Evolutionary conservation across 2,797 vertebrate genomes (phyloP).

Genomic region (Salarias fasciatus): DNA sequence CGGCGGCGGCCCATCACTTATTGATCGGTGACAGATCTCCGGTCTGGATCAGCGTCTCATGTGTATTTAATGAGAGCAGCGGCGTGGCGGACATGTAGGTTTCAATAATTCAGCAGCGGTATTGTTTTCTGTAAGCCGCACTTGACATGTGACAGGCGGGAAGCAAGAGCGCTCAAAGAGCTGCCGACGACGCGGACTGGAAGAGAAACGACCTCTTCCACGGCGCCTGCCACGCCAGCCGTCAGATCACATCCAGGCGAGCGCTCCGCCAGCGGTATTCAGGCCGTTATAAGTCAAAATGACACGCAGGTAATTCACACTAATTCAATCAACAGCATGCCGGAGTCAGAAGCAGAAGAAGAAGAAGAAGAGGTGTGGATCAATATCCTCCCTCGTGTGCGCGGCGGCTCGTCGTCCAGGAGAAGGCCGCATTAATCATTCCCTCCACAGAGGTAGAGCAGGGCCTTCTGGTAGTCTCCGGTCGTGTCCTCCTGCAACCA

Average conservation of each 20-base stretch:
- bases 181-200: background rate
- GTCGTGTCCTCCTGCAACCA: slow-evolving; percentile 89
- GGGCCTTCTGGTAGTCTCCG: slow-evolving; percentile 93
- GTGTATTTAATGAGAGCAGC: slow-evolving; percentile 62
- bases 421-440: slow-evolving; percentile 78
- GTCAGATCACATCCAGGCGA: too few species aligned
- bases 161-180: slow-evolving; percentile 8
- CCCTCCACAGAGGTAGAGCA: slow-evolving; percentile 92
- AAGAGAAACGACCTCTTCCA: background rate
- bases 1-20: slow-evolving; percentile 58
- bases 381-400: slow-evolving; percentile 46
- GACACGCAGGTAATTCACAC: slow-evolving; percentile 38
- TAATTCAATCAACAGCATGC: slow-evolving; percentile 49
- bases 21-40: slow-evolving; percentile 46
- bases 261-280: slow-evolving; percentile 4
- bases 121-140: slow-evolving; percentile 53
- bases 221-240: too few species aligned
- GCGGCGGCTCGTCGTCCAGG: slow-evolving; percentile 44
- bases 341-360: slow-evolving; percentile 45
- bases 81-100: slow-evolving; percentile 28
- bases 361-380: slow-evolving; percentile 25
- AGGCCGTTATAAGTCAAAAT: slow-evolving; percentile 20
- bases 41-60: slow-evolving; percentile 47
- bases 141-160: slow-evolving; percentile 47
- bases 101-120: slow-evolving; percentile 68